phyloP scores from a whole-genome alignment of 2,113 vertebrate species.

The Mirounga angustirostris region DNA sequence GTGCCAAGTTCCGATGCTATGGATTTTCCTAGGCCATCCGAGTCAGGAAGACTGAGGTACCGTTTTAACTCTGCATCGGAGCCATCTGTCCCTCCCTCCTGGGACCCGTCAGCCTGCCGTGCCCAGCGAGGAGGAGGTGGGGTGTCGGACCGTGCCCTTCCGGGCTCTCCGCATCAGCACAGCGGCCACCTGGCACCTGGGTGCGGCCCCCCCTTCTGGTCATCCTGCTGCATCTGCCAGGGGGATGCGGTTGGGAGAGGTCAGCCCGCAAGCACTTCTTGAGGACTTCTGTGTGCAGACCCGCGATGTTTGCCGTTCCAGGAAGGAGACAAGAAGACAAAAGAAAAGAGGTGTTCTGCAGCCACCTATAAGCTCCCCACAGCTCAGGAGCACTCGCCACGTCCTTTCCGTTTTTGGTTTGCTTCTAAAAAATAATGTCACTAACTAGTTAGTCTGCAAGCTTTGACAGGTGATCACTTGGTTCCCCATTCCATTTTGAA shows the following conservation, averaged over 20 bases:
- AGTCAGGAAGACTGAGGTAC: slow-evolving; percentile 2
- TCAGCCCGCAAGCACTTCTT: background rate
- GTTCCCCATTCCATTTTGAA: background rate
- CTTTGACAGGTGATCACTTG: background rate
- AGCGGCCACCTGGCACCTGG: background rate
- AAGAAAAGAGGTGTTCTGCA: background rate
- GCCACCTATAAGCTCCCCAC: fast-evolving
- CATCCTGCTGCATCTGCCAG: background rate
- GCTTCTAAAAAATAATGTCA: background rate
- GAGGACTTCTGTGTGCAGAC: background rate
- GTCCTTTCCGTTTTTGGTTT: background rate
- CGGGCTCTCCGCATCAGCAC: background rate
- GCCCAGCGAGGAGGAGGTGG: background rate
- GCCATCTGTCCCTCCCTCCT: background rate
- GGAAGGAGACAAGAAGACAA: background rate
- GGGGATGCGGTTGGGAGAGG: background rate
- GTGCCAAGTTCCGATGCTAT: background rate
- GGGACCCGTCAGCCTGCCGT: background rate
- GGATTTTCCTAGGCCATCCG: slow-evolving; percentile 25
- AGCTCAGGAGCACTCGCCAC: background rate
- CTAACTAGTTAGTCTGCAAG: background rate
- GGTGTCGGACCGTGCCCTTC: background rate
- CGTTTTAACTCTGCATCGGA: background rate
- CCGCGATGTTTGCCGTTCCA: fast-evolving
- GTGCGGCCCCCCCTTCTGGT: background rate